These are phyloP conservation scores for Pocillopora grandis DNA, from an alignment of 92 coral and sea anemone species.

Conservation along the genomic window DNA sequence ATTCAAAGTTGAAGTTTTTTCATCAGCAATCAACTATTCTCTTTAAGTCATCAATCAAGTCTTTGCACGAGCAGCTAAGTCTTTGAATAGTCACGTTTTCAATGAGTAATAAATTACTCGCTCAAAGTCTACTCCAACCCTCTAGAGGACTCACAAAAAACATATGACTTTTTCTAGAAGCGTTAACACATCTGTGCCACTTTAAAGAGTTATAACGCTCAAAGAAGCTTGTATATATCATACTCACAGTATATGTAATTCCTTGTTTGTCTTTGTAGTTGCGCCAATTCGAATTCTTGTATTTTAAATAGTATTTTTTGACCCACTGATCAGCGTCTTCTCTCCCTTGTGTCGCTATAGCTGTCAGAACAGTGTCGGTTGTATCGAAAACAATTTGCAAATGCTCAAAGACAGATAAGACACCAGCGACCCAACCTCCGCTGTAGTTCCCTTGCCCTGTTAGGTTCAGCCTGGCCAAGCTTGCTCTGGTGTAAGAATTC, in stretches of 20 bases:
- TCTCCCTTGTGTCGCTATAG: neutral
- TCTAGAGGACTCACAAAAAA: too few species aligned
- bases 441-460: neutral
- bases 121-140: too few species aligned
- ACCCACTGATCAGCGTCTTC: neutral
- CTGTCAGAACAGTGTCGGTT: neutral
- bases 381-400: neutral
- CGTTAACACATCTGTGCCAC: too few species aligned
- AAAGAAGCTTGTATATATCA: too few species aligned
- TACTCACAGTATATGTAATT: neutral
- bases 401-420: accelerated
- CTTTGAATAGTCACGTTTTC: too few species aligned
- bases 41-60: too few species aligned
- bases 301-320: neutral
- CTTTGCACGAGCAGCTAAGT: too few species aligned
- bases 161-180: too few species aligned
- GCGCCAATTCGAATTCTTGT: neutral
- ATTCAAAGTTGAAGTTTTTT: too few species aligned
- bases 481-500: neutral
- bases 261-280: neutral
- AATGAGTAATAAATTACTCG: too few species aligned
- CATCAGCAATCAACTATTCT: too few species aligned
- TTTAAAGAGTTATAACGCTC: too few species aligned
- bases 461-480: neutral
- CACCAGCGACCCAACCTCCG: neutral